Conservation (phyloP, 2,797 vertebrate genomes). For the Coranthus polyacanthus region DNA sequence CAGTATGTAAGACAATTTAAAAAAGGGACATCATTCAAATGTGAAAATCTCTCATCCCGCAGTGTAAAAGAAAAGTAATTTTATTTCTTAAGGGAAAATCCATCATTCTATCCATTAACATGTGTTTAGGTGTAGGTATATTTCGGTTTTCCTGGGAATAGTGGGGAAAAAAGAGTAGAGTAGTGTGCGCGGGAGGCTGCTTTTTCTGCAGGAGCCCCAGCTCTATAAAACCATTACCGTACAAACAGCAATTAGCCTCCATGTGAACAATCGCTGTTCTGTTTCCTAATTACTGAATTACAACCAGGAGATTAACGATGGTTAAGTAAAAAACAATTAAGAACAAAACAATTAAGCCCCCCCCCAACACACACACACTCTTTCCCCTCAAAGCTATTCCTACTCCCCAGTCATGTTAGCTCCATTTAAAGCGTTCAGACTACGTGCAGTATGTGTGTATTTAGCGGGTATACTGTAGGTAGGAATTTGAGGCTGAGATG, state of each 20-base stretch:
- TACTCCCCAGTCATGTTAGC: constrained; percentile 42
- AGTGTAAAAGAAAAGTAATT: constrained; percentile 22
- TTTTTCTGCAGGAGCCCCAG: constrained; percentile 44
- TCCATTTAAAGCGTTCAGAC: constrained; percentile 33
- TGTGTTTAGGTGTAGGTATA: constrained; percentile 18
- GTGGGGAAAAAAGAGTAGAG: neutral
- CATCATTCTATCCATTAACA: constrained; percentile 22
- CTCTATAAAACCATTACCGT: constrained; percentile 62
- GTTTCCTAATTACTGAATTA: constrained; percentile 80
- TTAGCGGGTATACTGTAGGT: constrained; percentile 20
- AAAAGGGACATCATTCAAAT: constrained; percentile 31
- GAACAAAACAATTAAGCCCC: constrained; percentile 74
- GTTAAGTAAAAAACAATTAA: constrained; percentile 80
- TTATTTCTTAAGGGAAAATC: constrained; percentile 42
- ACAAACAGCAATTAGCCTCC: constrained; percentile 78
- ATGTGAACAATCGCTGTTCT: constrained; percentile 71
- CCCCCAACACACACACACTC: too few species aligned
- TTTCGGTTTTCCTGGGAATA: constrained; percentile 31
- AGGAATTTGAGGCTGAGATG: constrained; percentile 37
- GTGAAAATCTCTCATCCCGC: constrained; percentile 10
- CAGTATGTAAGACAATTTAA: too few species aligned
- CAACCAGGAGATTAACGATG: constrained; percentile 78
- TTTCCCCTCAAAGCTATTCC: constrained; percentile 36
- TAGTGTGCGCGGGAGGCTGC: neutral
- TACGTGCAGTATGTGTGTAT: constrained; percentile 22